phyloP scores from a whole-genome alignment of 1,140 invertebrate species.

The Acromyrmex echinatior region DNA sequence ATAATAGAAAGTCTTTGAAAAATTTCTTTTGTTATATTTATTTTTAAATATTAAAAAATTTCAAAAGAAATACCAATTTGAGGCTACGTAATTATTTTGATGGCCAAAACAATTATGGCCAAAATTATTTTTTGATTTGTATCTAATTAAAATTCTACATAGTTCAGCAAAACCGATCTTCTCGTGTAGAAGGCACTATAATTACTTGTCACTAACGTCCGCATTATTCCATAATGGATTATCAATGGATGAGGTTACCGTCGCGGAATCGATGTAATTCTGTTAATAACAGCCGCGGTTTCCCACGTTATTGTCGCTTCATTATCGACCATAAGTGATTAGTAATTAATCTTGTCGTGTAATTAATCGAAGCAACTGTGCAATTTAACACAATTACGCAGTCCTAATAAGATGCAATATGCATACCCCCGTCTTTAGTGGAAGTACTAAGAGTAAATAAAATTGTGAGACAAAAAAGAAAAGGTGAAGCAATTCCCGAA shows the following conservation, averaged over 20 bases:
- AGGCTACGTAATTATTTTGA: too few relatives aligned
- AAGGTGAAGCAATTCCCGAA: not conserved
- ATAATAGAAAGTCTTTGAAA: too few relatives aligned
- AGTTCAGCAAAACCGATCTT: too few relatives aligned
- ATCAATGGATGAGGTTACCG: constrained; percentile 2
- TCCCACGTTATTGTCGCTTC: constrained; percentile 39
- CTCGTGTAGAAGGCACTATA: not conserved
- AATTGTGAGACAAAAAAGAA: not conserved
- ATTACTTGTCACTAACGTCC: not conserved
- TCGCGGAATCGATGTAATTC: constrained; percentile 38
- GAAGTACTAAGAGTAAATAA: not conserved
- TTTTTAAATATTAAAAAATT: too few relatives aligned
- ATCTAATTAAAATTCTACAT: too few relatives aligned
- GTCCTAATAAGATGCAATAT: not conserved
- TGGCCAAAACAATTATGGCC: too few relatives aligned
- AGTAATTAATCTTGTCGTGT: constrained; percentile 46
- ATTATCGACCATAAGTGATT: constrained; percentile 51
- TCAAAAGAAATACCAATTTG: too few relatives aligned
- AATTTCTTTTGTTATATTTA: too few relatives aligned
- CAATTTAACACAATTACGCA: constrained; percentile 8
- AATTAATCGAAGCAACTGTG: constrained; percentile 43
- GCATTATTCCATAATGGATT: constrained; percentile 14
- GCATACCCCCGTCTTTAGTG: too few relatives aligned
- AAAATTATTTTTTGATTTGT: too few relatives aligned
- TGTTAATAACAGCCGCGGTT: constrained; percentile 46